Base-by-base conservation (phyloP, 2,113 vertebrate genomes). In the Macroglossus sobrinus region DNA sequence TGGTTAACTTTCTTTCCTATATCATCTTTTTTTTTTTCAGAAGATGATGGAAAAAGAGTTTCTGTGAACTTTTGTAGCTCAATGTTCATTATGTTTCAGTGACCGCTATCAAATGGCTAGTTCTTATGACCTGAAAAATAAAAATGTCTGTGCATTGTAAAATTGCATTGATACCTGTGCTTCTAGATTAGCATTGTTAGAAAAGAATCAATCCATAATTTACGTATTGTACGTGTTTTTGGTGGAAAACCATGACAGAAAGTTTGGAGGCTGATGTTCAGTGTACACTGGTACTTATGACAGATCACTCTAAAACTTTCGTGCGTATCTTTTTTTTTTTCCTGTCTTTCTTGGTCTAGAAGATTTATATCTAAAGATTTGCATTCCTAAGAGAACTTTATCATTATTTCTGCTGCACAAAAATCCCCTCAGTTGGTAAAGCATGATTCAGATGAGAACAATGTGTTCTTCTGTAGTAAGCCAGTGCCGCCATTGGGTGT, bases 191-290 rank as follows among this genome's bases (percentile, higher is more conserved):
- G 33, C 47, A 33, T 24, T 84, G 78, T 89, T 89, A 38, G 45
- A 66, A 88, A 30, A 68, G 19, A 55, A 8, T 85, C 14, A 45
- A 4, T 76, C 74, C 13, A 21, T 33, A 47, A 28, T 61, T 74
- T 74, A 80, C 3, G 10, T 38, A 3, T 33, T 38, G 2, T 61
- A 47, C 1, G 0, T 26, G 63, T 3, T 16, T 82, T 28, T 13
- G 7, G 5, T 24, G 69, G 55, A 86, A 86, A 87, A 40, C 26
- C 5, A 19, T 26, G 3, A 10, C 11, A 61, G n/a, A 71, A 76
- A 28, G 57, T 13, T 1, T 4, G 8, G 30, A 38, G 50, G 22
- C 61, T 40, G 10, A 11, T 8, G 2, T 55, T 24, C 0, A 2
- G 8, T 30, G 5, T 28, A 15, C 3, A 10, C 2, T 91, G 28